Conservation (phyloP, 1,140 invertebrate genomes). For the Araneus ventricosus region DNA sequence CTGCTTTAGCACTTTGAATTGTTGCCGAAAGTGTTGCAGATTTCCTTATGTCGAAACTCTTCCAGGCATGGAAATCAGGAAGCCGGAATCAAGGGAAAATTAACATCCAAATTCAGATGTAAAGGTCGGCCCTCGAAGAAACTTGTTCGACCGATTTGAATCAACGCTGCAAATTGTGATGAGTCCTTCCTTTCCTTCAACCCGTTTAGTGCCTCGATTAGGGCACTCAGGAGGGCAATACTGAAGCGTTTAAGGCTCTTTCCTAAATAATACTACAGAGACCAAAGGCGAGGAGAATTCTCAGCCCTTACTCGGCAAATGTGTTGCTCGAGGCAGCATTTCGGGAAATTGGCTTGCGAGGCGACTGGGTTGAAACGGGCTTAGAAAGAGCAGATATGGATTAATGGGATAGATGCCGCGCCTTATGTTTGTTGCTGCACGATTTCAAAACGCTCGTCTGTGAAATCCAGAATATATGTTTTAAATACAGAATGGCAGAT, state of each 20-base stretch:
- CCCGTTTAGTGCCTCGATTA: background rate
- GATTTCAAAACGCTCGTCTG: background rate
- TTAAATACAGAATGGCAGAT: background rate
- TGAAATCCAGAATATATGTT: background rate
- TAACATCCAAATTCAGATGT: conserved; percentile 20
- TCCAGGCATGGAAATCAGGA: conserved; percentile 24
- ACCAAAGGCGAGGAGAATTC: conserved; percentile 24
- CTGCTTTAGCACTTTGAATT: background rate
- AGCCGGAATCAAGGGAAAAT: conserved; percentile 19
- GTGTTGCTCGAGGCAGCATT: conserved; percentile 16
- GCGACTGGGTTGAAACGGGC: background rate
- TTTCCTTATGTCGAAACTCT: conserved; percentile 34
- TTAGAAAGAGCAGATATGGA: background rate
- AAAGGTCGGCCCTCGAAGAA: background rate
- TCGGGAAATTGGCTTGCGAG: conserved; percentile 18
- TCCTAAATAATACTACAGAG: conserved; percentile 42
- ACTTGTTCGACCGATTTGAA: conserved; percentile 5
- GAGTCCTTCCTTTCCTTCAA: background rate
- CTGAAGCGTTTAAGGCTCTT: background rate
- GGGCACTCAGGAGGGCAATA: background rate
- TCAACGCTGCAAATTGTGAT: conserved; percentile 6
- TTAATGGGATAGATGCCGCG: background rate
- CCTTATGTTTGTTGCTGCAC: background rate
- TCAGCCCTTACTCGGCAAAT: conserved; percentile 7
- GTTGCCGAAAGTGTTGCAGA: background rate